Base-by-base conservation (phyloP, 1,140 invertebrate genomes). In the Drosophila nikananu region DNA sequence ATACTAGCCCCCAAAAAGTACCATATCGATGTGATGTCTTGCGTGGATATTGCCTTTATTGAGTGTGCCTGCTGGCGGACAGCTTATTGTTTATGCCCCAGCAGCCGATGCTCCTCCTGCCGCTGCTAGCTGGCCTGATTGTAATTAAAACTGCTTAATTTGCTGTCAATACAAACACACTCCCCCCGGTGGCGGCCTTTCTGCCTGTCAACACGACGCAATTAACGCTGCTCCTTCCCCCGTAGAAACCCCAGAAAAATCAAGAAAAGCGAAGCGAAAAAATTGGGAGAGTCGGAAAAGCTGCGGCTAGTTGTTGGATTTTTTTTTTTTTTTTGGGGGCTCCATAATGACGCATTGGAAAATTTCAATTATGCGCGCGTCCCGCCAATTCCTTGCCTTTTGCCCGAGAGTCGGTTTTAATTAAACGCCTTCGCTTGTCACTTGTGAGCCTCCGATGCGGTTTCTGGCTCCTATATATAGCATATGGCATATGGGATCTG, bases 101-200 rank as follows among this genome's bases (percentile, higher is more conserved):
- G 41, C n/a, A n/a, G 41, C 9, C n/a, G 5, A n/a, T 12, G 42
- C 41, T 52, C 52, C 32, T 37, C 27, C 1, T 19, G 8, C 3
- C 5, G n/a, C n/a, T 12, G 41, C 51, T 52, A 12, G 27, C 19
- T 21, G 3, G 30, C 49, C 46, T 51, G 65, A 77, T 62, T 81
- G 79, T 81, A 81, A 81, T 81, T 81, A 81, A 81, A 82, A 73
- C 62, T 67, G 79, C 54, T 82, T 82, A 82, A 82, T 73, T 66
- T 73, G 59, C 73, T 67, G 66, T 72, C 76, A 73, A 57, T 46
- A 64, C 37, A 68, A 46, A 68, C 42, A 55, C 30, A 32, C 41
- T 19, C 42, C 7, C 67, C 44, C 54, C 27, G 25, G 25, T 2
- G 19, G 54, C 17, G 59, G 72, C 61, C 68, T 52, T 44, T 39